A percentile compares a stretch with the other conserved stretches of the same genome.
These are phyloP conservation scores for Ahaetulla prasina DNA, from an alignment of 2,113 vertebrate species.

Conservation along the genomic window DNA sequence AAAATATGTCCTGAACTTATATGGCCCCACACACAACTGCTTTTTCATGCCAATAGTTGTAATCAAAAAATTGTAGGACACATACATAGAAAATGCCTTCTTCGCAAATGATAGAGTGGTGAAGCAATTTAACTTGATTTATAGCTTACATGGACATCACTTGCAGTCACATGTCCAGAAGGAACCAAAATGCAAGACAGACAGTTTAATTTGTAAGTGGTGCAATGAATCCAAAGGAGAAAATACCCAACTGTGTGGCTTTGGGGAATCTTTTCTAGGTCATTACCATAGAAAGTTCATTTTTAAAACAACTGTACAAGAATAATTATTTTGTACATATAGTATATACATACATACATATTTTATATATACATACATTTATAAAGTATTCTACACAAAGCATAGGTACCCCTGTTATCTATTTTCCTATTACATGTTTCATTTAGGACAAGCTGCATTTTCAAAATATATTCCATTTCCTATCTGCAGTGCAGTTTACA, in stretches of 20 bases:
- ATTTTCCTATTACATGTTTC: background rate
- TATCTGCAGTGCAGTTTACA: background rate
- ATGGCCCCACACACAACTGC: background rate
- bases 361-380: background rate
- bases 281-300: background rate
- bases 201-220: background rate
- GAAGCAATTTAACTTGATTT: background rate
- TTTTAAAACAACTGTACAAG: background rate
- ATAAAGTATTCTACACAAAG: background rate
- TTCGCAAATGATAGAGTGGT: no score
- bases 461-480: background rate
- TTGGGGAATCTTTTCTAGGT: background rate
- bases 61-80: background rate
- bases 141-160: background rate
- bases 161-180: background rate
- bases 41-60: background rate
- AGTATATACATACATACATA: no score
- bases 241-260: background rate
- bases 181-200: background rate
- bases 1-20: background rate
- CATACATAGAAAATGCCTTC: background rate
- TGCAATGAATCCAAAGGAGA: background rate
- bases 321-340: background rate
- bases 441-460: background rate
- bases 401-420: background rate